A percentile compares a stretch with the other conserved stretches of the same genome.
These are phyloP conservation scores for Alexandromys fortis DNA, from an alignment of 2,113 vertebrate species.

Conservation along the genomic window DNA sequence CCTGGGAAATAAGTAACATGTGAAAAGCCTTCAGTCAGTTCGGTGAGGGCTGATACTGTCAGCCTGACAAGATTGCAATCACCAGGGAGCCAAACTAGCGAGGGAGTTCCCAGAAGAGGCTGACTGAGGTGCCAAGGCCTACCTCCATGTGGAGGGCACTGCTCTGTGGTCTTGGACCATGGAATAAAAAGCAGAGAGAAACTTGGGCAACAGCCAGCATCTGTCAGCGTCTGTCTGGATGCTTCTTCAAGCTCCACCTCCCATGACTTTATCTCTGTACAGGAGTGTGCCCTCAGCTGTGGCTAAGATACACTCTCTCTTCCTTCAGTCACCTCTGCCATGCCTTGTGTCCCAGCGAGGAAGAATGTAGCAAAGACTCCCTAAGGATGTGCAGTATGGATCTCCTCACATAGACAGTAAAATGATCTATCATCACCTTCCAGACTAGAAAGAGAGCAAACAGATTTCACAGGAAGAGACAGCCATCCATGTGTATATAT, in stretches of 20 bases:
- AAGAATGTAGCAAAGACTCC: neutral
- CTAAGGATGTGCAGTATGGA: too few species aligned
- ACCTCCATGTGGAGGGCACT: neutral
- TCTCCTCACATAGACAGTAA: neutral
- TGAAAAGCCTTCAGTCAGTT: neutral
- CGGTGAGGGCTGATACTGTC: neutral
- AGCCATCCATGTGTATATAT: neutral
- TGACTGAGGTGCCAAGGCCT: too few species aligned
- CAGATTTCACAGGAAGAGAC: neutral
- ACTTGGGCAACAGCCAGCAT: neutral
- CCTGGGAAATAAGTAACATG: neutral
- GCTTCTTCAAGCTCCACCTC: neutral
- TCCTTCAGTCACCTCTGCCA: too few species aligned
- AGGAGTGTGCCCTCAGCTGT: neutral
- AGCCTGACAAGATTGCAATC: too few species aligned
- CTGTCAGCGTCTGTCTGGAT: neutral
- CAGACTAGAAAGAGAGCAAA: neutral
- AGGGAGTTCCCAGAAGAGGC: neutral
- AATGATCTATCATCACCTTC: neutral
- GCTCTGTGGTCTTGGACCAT: too few species aligned
- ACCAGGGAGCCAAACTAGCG: neutral
- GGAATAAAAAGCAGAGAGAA: neutral
- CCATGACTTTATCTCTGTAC: neutral
- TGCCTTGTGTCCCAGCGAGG: neutral
- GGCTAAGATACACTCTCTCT: neutral